These are phyloP conservation scores for Tyrannus savana DNA, from an alignment of 2,113 vertebrate genomes.

Conservation along the genomic window DNA sequence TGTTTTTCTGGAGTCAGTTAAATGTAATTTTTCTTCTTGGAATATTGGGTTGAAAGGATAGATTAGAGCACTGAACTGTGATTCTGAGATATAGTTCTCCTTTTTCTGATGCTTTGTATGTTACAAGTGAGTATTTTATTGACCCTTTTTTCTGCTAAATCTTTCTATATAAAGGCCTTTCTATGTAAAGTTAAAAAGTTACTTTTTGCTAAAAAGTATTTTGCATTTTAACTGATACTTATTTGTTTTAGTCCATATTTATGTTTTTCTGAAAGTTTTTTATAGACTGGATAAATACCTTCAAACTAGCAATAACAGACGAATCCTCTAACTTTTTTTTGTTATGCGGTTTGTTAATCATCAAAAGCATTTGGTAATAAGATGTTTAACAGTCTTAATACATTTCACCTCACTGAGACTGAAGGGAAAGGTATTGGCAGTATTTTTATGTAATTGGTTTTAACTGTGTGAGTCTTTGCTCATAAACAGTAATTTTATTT, in stretches of 20 bases:
- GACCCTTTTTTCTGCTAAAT: background rate
- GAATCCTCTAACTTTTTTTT: background rate
- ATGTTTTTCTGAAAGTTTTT: background rate
- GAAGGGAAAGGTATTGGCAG: background rate
- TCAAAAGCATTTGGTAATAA: background rate
- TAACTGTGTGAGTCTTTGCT: background rate
- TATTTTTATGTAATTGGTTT: background rate
- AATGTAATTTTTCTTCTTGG: background rate
- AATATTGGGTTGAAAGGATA: background rate
- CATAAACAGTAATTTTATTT: background rate
- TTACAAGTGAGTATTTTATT: background rate
- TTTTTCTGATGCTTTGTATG: background rate
- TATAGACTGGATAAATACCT: background rate
- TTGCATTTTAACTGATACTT: background rate
- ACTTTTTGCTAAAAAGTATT: background rate
- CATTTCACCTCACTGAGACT: background rate
- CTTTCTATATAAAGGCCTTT: background rate
- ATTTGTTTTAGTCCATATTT: background rate
- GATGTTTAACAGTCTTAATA: background rate
- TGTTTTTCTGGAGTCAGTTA: background rate
- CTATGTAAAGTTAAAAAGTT: background rate
- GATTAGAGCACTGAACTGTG: background rate
- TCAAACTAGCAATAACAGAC: background rate
- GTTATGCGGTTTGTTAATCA: background rate
- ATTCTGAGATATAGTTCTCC: background rate